Conservation (phyloP, 2,797 vertebrate genomes). For the Oreochromis grahami region DNA sequence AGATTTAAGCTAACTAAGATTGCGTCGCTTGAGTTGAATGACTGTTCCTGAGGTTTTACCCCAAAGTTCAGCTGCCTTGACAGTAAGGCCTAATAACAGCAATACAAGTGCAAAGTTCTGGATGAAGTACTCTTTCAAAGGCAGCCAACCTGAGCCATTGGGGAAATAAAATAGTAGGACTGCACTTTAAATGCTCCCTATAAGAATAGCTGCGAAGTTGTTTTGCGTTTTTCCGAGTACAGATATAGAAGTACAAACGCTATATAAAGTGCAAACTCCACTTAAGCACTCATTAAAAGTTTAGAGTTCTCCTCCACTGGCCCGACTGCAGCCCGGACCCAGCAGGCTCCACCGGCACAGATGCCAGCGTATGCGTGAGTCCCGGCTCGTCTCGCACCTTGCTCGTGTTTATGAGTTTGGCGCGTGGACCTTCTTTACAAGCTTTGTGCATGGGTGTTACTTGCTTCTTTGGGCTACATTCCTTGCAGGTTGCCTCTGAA, state of each 20-base stretch:
- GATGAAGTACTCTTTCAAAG: background rate
- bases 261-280: constrained; percentile 12
- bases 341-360: background rate
- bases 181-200: background rate
- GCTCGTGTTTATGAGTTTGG: constrained; percentile 30
- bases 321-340: background rate
- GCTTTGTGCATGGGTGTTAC: background rate
- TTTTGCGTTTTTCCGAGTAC: background rate
- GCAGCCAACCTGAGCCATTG: background rate
- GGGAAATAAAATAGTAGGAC: background rate
- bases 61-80: background rate
- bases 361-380: constrained; percentile 32
- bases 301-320: background rate
- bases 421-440: background rate
- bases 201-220: background rate
- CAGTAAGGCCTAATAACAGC: background rate
- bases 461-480: background rate
- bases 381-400: constrained; percentile 27
- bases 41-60: background rate
- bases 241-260: background rate
- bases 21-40: background rate
- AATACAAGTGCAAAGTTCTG: background rate
- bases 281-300: constrained; percentile 22
- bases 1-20: background rate
- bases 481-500: constrained; percentile 3